phyloP scores from a whole-genome alignment of 2,113 vertebrate genomes.

The Ranitomeya imitator region DNA sequence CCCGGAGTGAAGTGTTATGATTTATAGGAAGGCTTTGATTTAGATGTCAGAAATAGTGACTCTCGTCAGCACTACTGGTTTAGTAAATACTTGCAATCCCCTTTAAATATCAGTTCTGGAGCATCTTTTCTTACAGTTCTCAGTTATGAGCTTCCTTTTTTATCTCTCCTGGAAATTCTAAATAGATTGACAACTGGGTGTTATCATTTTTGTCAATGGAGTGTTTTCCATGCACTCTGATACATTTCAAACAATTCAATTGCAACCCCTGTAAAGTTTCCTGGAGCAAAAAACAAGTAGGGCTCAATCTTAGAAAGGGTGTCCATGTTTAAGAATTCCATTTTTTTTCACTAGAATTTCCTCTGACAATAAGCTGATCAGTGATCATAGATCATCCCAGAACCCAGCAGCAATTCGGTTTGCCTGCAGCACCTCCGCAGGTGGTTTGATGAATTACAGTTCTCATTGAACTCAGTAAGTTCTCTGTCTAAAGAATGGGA shows the following conservation, averaged over 20 bases:
- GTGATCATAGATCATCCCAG: background rate
- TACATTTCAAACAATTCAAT: background rate
- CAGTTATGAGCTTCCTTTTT: background rate
- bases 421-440: background rate
- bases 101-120: background rate
- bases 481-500: too few relatives aligned
- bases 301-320: background rate
- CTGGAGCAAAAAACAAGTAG: background rate
- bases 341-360: background rate
- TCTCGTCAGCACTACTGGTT: background rate
- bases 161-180: background rate
- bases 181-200: too few relatives aligned
- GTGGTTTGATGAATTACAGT: background rate
- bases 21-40: background rate
- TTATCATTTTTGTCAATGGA: too few relatives aligned
- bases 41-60: slow-evolving; percentile 1
- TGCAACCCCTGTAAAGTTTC: background rate
- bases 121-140: background rate
- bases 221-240: background rate
- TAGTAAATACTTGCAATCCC: background rate
- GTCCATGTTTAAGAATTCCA: background rate
- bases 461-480: background rate
- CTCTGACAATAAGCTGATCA: background rate
- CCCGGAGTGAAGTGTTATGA: background rate
- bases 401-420: background rate